A percentile compares a stretch with the other conserved stretches of the same genome.
These are phyloP conservation scores for Eulemur albifrons DNA, from an alignment of 2,797 vertebrate genomes.

Conservation along the genomic window DNA sequence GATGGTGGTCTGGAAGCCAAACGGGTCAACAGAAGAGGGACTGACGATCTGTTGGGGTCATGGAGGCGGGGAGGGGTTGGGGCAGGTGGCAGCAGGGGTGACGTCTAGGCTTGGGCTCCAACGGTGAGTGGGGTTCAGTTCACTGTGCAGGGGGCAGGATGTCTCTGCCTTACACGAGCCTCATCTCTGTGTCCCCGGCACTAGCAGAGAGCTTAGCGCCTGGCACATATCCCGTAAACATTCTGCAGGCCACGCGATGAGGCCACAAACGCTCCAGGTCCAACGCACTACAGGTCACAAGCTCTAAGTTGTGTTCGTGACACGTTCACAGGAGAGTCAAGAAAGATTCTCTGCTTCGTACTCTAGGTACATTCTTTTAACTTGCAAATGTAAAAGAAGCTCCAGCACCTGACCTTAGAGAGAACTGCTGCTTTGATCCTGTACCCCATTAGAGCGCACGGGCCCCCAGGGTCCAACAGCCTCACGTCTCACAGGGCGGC, in stretches of 20 bases:
- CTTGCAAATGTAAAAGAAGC: background rate
- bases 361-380: background rate
- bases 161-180: background rate
- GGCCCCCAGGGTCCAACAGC: background rate
- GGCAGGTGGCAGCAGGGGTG: background rate
- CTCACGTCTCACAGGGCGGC: accelerated
- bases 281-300: background rate
- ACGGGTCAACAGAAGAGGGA: background rate
- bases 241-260: too few species aligned
- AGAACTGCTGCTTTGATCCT: background rate
- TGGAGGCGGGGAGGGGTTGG: too few species aligned
- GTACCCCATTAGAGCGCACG: background rate
- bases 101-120: too few species aligned
- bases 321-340: background rate
- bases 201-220: background rate
- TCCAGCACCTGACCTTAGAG: too few species aligned
- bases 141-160: accelerated
- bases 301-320: background rate
- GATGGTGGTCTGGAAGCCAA: background rate
- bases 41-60: background rate
- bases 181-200: background rate
- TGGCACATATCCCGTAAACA: background rate
- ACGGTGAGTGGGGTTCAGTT: too few species aligned
- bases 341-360: background rate
- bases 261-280: too few species aligned